Evolutionary conservation across 37 sponge, comb jelly and placozoan species (phyloP), one percentile per base, ranked within the genome.

Genomic region (Geodia barretti): DNA sequence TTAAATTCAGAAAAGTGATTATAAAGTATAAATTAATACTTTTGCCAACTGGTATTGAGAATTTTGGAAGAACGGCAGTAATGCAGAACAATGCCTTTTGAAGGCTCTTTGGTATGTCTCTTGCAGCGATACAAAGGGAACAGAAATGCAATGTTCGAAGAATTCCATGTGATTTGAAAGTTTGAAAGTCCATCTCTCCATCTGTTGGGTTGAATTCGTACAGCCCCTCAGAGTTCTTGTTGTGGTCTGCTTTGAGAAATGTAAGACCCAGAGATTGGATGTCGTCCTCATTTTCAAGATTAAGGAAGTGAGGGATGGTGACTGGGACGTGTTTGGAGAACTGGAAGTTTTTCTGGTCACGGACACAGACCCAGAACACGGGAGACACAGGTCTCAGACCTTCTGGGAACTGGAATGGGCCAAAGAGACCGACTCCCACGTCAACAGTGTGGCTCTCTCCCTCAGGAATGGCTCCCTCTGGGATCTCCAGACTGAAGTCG

Each of bases 391-490:
- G 74, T n/a, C 42, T 23, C 24, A 29, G 33, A 5, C 33, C 37
- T 36, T 60, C 39, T 5, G 74, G 82, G 32, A 73, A 41, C 0
- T 32, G 33, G 25, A 82, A 82, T 36, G 73, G 73, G 20, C 82
- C 82, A 2, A 73, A 64, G 28, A 82, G 41, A 39, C 41, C 24
- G 28, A 82, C 64, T 9, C 74, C 74, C 14, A 82, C 31, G 25
- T 82, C 74, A 39, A 82, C 14, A 17, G 62, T 64, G 2, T 63
- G 64, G 4, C 32, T 2, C 32, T 17, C 29, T 62, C 72, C 21
- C 38, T 61, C 73, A 30, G 72, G 72, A 28, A 82, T 72, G 17
- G 73, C 73, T 41, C 82, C 82, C n/a, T 72, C 61, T n/a, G 42
- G 74, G 72, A 60, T 38, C 63, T 17, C 1, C 7, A 3, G n/a